phyloP scores from a whole-genome alignment of 2,888 invertebrate genomes.

The Trichopria drosophilae region DNA sequence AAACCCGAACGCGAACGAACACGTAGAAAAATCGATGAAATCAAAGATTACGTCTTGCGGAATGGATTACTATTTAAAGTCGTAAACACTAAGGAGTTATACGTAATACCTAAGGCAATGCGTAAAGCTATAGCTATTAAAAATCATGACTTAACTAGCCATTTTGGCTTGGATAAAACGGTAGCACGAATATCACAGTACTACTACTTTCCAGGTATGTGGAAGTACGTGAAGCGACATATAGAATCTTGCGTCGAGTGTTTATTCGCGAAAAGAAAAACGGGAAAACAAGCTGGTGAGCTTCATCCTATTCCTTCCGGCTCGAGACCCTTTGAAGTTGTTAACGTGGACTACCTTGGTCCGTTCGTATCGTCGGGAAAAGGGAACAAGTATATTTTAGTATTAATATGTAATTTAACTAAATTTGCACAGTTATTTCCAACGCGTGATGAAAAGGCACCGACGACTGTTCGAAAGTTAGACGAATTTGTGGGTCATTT shows the following conservation, averaged over 20 bases:
- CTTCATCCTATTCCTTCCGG: conserved; percentile 28
- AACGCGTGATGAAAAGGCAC: conserved; percentile 12
- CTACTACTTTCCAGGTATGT: conserved; percentile 2
- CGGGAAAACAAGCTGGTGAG: conserved; percentile 22
- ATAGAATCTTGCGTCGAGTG: conserved; percentile 21
- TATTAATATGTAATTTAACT: conserved; percentile 18
- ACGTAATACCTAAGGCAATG: too few relatives aligned
- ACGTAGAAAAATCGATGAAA: conserved; percentile 16
- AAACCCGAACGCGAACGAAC: conserved; percentile 15
- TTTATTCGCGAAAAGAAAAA: conserved; percentile 19
- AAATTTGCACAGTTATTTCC: conserved; percentile 27
- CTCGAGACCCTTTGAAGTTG: conserved; percentile 16
- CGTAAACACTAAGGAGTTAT: conserved; percentile 9
- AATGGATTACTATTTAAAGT: conserved; percentile 28
- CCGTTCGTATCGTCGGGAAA: conserved; percentile 7
- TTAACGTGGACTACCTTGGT: conserved; percentile 28
- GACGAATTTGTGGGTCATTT: conserved; percentile 19
- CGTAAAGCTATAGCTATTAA: too few relatives aligned
- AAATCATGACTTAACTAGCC: too few relatives aligned
- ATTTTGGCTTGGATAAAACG: too few relatives aligned
- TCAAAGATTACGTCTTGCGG: conserved; percentile 16
- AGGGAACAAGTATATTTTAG: conserved; percentile 8
- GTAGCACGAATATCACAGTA: background rate
- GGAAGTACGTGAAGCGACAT: conserved; percentile 14
- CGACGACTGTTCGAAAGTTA: conserved; percentile 7